Percentiles rank a stretch among this genome's conserved stretches.
phyloP scores from a whole-genome alignment of 1,140 invertebrate species.

The Akabosia matsudoensis region DNA sequence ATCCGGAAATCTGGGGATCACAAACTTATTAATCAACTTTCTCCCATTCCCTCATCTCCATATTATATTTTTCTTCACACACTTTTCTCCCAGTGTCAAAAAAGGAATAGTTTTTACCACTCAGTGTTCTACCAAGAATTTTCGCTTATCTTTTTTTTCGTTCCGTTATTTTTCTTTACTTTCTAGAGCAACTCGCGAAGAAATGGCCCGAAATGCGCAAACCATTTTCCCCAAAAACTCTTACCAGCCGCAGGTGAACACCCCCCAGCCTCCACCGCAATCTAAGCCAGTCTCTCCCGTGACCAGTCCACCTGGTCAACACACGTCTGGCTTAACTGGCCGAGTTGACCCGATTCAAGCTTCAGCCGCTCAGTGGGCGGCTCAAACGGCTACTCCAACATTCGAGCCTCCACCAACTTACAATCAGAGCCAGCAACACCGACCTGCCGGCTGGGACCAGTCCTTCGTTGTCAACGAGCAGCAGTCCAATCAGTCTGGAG shows the following conservation, averaged over 20 bases:
- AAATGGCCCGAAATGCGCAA: slow-evolving; percentile 43
- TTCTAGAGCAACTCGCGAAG: slow-evolving; percentile 41
- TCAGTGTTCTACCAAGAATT: background rate
- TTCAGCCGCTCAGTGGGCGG: slow-evolving; percentile 32
- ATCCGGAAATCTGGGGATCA: slow-evolving; percentile 46
- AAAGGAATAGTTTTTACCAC: background rate
- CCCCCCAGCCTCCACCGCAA: background rate
- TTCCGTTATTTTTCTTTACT: background rate
- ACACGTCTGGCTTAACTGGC: background rate
- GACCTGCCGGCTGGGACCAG: slow-evolving; percentile 26
- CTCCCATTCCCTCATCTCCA: background rate
- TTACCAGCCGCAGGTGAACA: slow-evolving; percentile 22
- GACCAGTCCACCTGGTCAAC: background rate
- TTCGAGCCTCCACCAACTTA: slow-evolving; percentile 34
- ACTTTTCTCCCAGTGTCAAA: background rate
- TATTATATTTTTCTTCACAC: background rate
- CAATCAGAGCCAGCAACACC: background rate
- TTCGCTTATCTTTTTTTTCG: background rate
- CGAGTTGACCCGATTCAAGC: slow-evolving; percentile 17
- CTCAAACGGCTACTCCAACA: slow-evolving; percentile 5
- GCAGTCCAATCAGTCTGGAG: background rate
- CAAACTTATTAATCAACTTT: slow-evolving; percentile 40
- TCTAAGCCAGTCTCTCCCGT: background rate
- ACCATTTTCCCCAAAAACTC: slow-evolving; percentile 15
- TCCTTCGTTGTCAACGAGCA: slow-evolving; percentile 14